Evolutionary conservation across 2,797 vertebrate species (phyloP).

Genomic region (Siniperca undulata): DNA sequence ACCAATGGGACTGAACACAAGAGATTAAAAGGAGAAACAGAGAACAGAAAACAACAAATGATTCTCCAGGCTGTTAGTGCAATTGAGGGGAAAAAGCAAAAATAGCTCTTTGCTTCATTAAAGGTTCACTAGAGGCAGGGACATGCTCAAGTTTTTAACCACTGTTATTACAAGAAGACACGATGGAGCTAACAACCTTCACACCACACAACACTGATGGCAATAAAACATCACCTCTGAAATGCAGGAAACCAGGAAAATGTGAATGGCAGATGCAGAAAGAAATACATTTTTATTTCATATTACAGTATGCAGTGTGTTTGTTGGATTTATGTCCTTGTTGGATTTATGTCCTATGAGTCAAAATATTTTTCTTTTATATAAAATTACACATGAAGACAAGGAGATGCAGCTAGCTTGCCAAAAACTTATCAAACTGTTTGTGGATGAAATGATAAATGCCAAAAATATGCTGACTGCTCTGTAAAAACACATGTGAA

Average conservation of each 20-base stretch:
- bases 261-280: neutral
- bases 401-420: no score
- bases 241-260: neutral
- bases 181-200: slow-evolving; percentile 1
- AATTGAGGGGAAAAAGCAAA: slow-evolving; percentile 52
- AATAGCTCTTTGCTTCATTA: slow-evolving; percentile 58
- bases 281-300: neutral
- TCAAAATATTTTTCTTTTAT: neutral
- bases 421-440: neutral
- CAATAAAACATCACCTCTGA: neutral
- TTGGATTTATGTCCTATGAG: neutral
- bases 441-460: neutral
- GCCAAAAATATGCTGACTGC: neutral
- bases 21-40: slow-evolving; percentile 36
- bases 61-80: slow-evolving; percentile 36
- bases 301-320: neutral
- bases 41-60: slow-evolving; percentile 31
- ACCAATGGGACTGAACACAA: neutral
- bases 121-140: slow-evolving; percentile 27
- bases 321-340: neutral
- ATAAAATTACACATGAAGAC: neutral
- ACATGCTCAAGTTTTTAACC: slow-evolving; percentile 35
- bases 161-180: slow-evolving; percentile 33
- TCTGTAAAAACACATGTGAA: neutral
- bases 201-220: neutral